Evolutionary conservation across 2,888 invertebrate genomes (phyloP), one percentile per base, ranked within the genome.

Genomic region (Seira ritae): DNA sequence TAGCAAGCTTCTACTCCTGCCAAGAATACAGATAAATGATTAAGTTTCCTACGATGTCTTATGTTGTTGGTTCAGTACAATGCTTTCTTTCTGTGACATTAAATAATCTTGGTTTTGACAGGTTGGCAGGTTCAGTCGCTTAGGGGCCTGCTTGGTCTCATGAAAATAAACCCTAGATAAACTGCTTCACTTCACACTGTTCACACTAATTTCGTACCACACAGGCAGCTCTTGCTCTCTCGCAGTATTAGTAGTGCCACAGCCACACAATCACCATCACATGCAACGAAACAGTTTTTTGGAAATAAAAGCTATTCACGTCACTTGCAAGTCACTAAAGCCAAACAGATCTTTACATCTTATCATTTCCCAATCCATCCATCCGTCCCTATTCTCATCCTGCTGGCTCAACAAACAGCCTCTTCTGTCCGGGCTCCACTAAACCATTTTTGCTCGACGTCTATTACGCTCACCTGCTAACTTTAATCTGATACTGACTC

Each of bases 101-200:
- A 86, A 86, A 86, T 86, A 86, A 86, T 85, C 86, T 84, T 75
- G 84, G 83, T 82, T 85, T 86, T 86, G 86, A 86, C 86, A 86
- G 86, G 71, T 85, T 86, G 85, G 81, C 83, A 84, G 85, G 68
- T 77, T 66, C 50, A 85, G 85, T 82, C 86, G 81, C 85, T 84
- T 84, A 85, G 86, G 86, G 85, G 86, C 80, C 81, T 77, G 81
- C 55, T 42, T 67, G 67, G 50, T 55, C 76, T 62, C 50, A 68
- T 76, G 55, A 55, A 55, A n/a, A 31, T 4, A 4, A 55, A 55
- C 3, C 55, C 15, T 55, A 15, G 8, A 8, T 4, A 69, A 69
- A 15, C 24, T 23, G 1, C 37, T 69, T 69, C 37, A 24, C 24
- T 37, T 69, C n/a, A 3, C 15, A 6, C 68, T 15, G 15, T 31